Conservation (phyloP, 2,113 vertebrate species). For the Microtus ochrogaster region DNA sequence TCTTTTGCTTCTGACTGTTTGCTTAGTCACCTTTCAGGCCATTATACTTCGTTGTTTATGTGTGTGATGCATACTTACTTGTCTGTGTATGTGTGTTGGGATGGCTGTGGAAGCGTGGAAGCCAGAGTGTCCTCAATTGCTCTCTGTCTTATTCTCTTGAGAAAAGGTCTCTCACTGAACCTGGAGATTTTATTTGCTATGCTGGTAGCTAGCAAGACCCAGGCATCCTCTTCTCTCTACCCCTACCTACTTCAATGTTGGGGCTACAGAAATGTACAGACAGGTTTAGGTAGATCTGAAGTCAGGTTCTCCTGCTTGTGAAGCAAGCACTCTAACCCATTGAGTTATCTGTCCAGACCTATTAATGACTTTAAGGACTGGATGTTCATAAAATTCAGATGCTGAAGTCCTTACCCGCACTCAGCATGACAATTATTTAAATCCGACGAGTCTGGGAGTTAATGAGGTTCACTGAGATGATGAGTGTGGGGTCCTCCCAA, state of each 20-base stretch:
- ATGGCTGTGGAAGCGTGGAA: neutral
- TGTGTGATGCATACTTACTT: neutral
- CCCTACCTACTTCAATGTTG: neutral
- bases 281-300: neutral
- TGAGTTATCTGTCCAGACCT: neutral
- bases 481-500: neutral
- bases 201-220: neutral
- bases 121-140: neutral
- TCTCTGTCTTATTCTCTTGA: neutral
- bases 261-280: neutral
- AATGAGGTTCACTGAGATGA: neutral
- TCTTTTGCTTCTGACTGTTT: neutral
- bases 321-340: neutral
- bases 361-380: neutral
- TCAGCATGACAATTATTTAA: neutral
- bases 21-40: neutral
- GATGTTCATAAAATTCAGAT: neutral
- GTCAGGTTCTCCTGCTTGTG: neutral
- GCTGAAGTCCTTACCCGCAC: neutral
- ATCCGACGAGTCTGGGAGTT: neutral
- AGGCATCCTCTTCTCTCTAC: neutral
- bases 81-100: neutral
- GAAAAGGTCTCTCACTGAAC: neutral
- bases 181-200: neutral
- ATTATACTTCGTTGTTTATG: neutral